These are phyloP conservation scores for Phasia obesa DNA, from an alignment of 2,888 invertebrate species.

Conservation along the genomic window DNA sequence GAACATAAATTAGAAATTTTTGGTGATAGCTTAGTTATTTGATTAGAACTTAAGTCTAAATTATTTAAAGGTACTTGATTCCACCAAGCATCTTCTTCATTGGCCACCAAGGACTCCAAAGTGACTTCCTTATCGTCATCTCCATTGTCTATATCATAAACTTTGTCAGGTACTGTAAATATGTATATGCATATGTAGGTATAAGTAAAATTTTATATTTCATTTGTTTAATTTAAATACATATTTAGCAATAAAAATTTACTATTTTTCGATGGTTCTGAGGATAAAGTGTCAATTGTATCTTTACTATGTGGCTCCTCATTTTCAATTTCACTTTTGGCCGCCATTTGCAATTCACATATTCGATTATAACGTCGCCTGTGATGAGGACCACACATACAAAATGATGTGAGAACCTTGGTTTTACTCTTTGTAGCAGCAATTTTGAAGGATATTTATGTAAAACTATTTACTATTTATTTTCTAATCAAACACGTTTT, in stretches of 20 bases:
- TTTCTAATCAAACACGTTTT: conserved; percentile 8
- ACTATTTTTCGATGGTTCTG: conserved; percentile 35
- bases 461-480: conserved; percentile 6
- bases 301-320: conserved; percentile 75
- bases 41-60: conserved; percentile 90
- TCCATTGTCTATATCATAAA: conserved; percentile 89
- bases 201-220: not conserved
- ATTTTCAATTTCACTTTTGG: conserved; percentile 77
- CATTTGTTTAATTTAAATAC: not conserved
- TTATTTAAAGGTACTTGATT: conserved; percentile 89
- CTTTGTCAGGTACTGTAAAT: conserved; percentile 87
- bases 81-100: conserved; percentile 90
- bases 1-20: conserved; percentile 87
- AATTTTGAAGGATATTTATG: conserved; percentile 78
- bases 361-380: conserved; percentile 78
- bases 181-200: too few species aligned
- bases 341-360: conserved; percentile 79
- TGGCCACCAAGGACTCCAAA: conserved; percentile 82
- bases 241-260: conserved; percentile 24
- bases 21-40: conserved; percentile 85
- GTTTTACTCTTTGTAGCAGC: conserved; percentile 77
- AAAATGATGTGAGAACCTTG: conserved; percentile 78
- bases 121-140: conserved; percentile 85
- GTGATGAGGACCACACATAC: conserved; percentile 80
- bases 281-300: conserved; percentile 74